Percentiles rank a stretch among this genome's conserved stretches.
These are phyloP conservation scores for Aplodontia rufa DNA, from an alignment of 2,113 vertebrate species.

Conservation along the genomic window DNA sequence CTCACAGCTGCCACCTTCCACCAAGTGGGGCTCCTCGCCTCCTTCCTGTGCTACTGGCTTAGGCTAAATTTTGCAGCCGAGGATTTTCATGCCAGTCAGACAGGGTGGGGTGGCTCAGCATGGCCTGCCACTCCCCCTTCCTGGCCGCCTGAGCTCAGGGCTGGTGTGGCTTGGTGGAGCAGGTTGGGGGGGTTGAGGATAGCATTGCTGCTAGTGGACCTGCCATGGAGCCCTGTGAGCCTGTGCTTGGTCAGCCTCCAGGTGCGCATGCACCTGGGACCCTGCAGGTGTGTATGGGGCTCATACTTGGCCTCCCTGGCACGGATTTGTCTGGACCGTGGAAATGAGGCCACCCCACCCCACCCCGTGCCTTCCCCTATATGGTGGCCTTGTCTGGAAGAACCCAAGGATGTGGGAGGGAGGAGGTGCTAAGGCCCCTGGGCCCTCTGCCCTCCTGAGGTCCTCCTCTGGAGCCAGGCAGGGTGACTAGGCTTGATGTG, in stretches of 20 bases:
- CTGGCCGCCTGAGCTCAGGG: not conserved
- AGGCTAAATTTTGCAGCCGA: slow-evolving; percentile 84
- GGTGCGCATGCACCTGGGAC: not conserved
- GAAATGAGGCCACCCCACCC: not conserved
- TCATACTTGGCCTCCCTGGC: not conserved
- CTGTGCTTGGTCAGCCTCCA: not conserved
- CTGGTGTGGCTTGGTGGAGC: not conserved
- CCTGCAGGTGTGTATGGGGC: not conserved
- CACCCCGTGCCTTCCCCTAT: not conserved
- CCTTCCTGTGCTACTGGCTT: slow-evolving; percentile 64
- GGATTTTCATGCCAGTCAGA: slow-evolving; percentile 78
- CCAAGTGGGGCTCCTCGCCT: slow-evolving; percentile 42
- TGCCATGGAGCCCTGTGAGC: not conserved
- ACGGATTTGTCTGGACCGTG: not conserved
- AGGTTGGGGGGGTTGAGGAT: not conserved
- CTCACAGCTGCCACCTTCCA: not conserved
- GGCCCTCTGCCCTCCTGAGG: slow-evolving; percentile 39
- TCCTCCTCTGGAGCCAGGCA: slow-evolving; percentile 41
- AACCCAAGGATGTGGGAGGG: not conserved
- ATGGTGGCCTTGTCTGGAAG: not conserved
- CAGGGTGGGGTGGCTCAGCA: slow-evolving; percentile 74
- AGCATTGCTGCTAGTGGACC: not conserved
- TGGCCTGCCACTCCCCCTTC: not conserved
- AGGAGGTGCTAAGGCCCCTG: not conserved
- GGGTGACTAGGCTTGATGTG: slow-evolving; percentile 54